Evolutionary conservation across 2,888 invertebrate species (phyloP).

Genomic region (Thymelicus lineola): DNA sequence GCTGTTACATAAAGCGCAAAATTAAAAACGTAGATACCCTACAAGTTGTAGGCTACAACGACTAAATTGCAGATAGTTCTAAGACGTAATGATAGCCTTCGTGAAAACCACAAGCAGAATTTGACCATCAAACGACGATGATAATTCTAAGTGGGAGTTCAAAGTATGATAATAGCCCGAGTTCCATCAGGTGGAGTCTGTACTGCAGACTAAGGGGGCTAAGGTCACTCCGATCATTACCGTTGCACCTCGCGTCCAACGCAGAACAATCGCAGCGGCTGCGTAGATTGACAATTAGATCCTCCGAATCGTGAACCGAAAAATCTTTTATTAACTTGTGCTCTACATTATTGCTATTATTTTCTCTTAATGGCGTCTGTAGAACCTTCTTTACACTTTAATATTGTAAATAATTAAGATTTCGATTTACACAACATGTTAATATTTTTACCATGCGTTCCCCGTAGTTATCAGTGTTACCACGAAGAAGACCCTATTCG

Average conservation of each 20-base stretch:
- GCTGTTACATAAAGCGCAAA: no score
- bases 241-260: constrained; percentile 54
- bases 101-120: constrained; percentile 31
- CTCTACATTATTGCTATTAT: no score
- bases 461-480: no score
- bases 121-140: constrained; percentile 19
- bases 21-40: neutral
- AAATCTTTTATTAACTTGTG: constrained; percentile 1
- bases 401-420: no score
- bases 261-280: constrained; percentile 64
- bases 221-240: constrained; percentile 68
- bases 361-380: no score
- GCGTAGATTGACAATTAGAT: constrained; percentile 71
- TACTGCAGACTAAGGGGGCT: constrained; percentile 56
- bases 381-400: no score
- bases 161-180: constrained; percentile 28
- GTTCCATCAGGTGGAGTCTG: constrained; percentile 42
- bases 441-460: no score
- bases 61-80: constrained; percentile 7
- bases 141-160: constrained; percentile 29
- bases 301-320: constrained; percentile 18
- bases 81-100: constrained; percentile 22
- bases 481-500: no score
- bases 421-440: no score
- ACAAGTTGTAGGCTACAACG: no score